Conservation (phyloP, 2,888 invertebrate genomes). For the Molanna angustata region DNA sequence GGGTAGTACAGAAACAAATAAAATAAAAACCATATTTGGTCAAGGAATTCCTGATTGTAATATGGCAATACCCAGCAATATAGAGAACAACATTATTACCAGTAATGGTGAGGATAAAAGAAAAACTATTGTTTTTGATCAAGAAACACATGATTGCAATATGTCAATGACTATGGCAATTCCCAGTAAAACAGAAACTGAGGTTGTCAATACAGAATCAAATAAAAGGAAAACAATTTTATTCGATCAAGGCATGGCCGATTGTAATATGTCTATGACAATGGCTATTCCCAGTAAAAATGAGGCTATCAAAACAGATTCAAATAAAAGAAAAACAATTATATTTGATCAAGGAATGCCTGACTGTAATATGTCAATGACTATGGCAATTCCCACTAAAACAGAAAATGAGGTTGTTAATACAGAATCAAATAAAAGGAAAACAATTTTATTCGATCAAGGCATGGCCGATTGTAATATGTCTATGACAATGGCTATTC, state of each 20-base stretch:
- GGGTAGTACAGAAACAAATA: background rate
- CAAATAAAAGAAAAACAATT: conserved; percentile 10
- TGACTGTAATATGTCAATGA: conserved; percentile 20
- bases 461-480: too few species aligned
- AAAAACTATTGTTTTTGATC: conserved; percentile 1
- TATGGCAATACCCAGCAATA: background rate
- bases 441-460: background rate
- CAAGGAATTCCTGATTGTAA: background rate
- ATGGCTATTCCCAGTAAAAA: background rate
- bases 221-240: conserved; percentile 18
- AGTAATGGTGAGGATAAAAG: background rate
- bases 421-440: background rate
- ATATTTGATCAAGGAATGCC: background rate
- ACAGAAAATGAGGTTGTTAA: background rate
- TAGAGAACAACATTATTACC: background rate
- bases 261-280: conserved; percentile 23
- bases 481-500: background rate
- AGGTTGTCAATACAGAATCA: background rate
- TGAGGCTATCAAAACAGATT: too few species aligned
- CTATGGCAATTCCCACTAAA: background rate
- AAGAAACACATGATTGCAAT: background rate
- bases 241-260: conserved; percentile 12
- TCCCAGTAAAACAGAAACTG: background rate
- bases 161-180: conserved; percentile 1
- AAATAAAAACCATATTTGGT: background rate